A percentile compares a stretch with the other conserved stretches of the same genome.
Conservation (phyloP, 2,797 vertebrate genomes). For the Semaprochilodus insignis region DNA sequence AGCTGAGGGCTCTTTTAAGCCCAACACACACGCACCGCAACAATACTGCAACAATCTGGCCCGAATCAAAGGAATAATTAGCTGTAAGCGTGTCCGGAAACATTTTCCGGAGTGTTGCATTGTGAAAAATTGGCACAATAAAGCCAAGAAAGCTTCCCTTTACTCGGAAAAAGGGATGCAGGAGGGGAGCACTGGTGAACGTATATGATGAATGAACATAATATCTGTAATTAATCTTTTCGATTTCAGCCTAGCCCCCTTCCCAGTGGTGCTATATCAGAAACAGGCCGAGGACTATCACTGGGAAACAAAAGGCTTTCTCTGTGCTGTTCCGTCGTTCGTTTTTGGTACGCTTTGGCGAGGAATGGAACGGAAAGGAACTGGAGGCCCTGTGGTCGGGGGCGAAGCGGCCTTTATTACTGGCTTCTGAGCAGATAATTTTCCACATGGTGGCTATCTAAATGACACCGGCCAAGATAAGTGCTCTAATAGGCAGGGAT, state of each 20-base stretch:
- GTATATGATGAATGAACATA: neutral
- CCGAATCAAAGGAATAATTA: constrained; percentile 75
- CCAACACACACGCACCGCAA: constrained; percentile 64
- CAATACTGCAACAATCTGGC: constrained; percentile 62
- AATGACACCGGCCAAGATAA: constrained; percentile 72
- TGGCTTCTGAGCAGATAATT: constrained; percentile 61
- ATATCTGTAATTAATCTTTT: constrained; percentile 16
- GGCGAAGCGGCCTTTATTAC: constrained; percentile 60
- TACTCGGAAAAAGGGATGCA: neutral
- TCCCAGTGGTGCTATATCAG: constrained; percentile 13
- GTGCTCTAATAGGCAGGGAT: constrained; percentile 72
- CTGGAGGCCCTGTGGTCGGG: constrained; percentile 38
- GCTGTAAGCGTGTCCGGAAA: constrained; percentile 72
- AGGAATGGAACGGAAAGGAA: constrained; percentile 19
- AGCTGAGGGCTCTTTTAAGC: constrained; percentile 77
- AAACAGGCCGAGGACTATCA: constrained; percentile 23
- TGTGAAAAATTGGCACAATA: constrained; percentile 19
- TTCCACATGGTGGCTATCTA: constrained; percentile 69
- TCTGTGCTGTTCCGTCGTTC: constrained; percentile 22
- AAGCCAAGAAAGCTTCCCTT: constrained; percentile 13
- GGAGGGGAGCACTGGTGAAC: neutral
- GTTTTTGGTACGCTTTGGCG: constrained; percentile 47
- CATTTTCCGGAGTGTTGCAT: constrained; percentile 13
- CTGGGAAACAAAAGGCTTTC: constrained; percentile 33
- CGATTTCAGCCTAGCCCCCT: neutral